Percentiles rank a stretch among this genome's conserved stretches.
These are phyloP conservation scores for Zosterops lateralis DNA, from an alignment of 2,113 vertebrate species.

Conservation along the genomic window DNA sequence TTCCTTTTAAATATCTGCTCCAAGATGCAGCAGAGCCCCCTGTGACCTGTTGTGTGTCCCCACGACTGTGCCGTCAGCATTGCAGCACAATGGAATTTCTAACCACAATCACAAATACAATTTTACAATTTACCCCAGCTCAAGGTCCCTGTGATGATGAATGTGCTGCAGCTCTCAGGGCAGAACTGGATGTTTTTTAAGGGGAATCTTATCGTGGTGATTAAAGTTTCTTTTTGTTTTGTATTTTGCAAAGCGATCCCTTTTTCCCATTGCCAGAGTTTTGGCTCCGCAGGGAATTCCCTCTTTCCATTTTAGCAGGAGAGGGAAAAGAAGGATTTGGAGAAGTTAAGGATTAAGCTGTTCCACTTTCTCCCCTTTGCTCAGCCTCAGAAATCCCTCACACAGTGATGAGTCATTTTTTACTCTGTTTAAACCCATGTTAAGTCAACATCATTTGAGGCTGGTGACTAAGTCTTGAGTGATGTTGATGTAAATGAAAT, in stretches of 20 bases:
- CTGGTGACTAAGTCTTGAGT: neutral
- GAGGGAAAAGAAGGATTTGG: neutral
- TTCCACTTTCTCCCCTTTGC: neutral
- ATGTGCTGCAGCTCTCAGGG: neutral
- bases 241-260: neutral
- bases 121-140: neutral
- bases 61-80: neutral
- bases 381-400: neutral
- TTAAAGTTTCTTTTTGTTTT: conserved; percentile 43
- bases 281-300: neutral
- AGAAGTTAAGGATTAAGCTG: neutral
- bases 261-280: neutral
- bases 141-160: conserved; percentile 4
- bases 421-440: neutral
- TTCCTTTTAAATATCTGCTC: neutral
- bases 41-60: neutral
- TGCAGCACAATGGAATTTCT: neutral
- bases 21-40: neutral
- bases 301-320: neutral
- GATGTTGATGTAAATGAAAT: neutral
- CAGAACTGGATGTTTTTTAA: neutral
- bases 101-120: neutral
- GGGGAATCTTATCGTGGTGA: conserved; percentile 39
- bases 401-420: neutral
- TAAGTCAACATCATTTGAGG: neutral